Evolutionary conservation across 2,113 vertebrate genomes (phyloP).

Genomic region (Dolichotis patagonum): DNA sequence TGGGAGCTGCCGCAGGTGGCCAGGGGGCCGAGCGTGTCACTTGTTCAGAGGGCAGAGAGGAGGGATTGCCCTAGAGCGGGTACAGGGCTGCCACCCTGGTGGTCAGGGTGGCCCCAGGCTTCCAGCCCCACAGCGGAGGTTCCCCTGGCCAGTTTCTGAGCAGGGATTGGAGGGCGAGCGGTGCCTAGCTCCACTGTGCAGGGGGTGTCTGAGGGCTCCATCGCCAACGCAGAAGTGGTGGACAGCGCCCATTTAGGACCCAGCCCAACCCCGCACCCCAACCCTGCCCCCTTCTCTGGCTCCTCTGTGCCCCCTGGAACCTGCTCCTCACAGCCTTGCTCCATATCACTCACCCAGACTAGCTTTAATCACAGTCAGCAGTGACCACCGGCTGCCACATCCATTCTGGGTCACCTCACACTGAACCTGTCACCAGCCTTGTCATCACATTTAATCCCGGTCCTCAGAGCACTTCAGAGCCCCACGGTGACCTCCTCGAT

Average conservation of each 20-base stretch:
- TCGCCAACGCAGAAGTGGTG: rapidly evolving
- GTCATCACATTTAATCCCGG: rapidly evolving
- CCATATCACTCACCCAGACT: rapidly evolving
- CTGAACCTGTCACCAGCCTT: background rate
- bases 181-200: rapidly evolving
- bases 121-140: background rate
- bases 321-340: no score
- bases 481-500: background rate
- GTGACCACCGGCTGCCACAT: rapidly evolving
- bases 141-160: background rate
- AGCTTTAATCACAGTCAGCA: background rate
- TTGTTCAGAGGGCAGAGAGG: background rate
- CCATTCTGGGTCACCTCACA: background rate
- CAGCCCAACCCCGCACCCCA: background rate
- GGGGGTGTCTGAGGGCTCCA: rapidly evolving
- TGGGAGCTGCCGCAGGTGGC: rapidly evolving
- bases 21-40: background rate
- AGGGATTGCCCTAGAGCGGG: no score
- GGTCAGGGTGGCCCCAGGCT: rapidly evolving
- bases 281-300: background rate
- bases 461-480: background rate
- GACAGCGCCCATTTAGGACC: background rate
- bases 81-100: rapidly evolving
- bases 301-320: background rate
- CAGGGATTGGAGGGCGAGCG: background rate